phyloP scores from a whole-genome alignment of 2,888 invertebrate genomes.

The Melanostoma scalare region DNA sequence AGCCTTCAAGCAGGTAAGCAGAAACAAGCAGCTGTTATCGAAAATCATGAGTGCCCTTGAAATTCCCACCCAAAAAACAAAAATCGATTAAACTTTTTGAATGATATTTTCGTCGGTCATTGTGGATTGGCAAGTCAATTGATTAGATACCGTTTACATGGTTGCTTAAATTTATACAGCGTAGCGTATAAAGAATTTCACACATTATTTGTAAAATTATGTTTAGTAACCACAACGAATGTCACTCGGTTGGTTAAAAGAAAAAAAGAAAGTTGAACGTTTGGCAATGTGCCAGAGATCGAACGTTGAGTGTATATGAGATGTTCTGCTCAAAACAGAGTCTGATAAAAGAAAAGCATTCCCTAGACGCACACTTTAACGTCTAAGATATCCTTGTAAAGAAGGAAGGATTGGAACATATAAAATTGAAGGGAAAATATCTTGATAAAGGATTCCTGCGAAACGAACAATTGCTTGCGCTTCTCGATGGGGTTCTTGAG shows the following conservation, averaged over 20 bases:
- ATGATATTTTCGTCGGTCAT: conserved; percentile 24
- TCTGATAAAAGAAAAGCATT: background rate
- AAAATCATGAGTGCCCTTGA: conserved; percentile 43
- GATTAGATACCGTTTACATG: conserved; percentile 1
- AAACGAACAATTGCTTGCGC: conserved; percentile 39
- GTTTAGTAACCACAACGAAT: too few relatives aligned
- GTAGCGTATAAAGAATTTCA: too few relatives aligned
- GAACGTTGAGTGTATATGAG: background rate
- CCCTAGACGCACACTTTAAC: conserved; percentile 17
- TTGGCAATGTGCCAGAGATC: background rate
- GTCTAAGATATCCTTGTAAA: background rate
- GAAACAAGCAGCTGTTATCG: conserved; percentile 6
- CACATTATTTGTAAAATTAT: too few relatives aligned
- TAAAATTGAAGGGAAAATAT: conserved; percentile 23
- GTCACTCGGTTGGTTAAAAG: too few relatives aligned
- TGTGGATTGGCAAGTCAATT: background rate
- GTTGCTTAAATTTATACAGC: too few relatives aligned
- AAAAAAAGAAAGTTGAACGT: background rate
- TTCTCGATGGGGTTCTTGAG: conserved; percentile 55
- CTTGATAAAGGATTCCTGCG: conserved; percentile 40
- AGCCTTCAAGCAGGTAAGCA: background rate
- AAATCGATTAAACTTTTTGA: conserved; percentile 50
- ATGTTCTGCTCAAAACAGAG: too few relatives aligned
- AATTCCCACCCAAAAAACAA: conserved; percentile 23
- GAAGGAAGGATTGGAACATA: background rate